Evolutionary conservation across 2,888 invertebrate species (phyloP).

Genomic region (Oscheius sp.): DNA sequence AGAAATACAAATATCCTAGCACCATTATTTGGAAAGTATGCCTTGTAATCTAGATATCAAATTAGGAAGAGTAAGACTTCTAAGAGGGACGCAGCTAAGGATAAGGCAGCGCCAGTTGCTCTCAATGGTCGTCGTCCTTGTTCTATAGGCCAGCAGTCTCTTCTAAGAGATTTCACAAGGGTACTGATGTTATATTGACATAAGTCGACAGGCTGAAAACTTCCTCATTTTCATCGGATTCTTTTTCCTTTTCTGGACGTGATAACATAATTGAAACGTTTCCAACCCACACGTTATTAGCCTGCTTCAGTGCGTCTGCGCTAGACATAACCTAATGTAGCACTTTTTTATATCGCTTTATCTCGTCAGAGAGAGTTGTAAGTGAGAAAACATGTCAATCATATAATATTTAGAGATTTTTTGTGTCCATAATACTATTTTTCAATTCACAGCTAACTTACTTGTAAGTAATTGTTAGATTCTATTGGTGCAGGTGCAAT

Average conservation of each 20-base stretch:
- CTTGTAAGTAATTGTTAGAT: slow-evolving; percentile 10
- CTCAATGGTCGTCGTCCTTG: slow-evolving; percentile 92
- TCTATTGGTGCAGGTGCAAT: not conserved
- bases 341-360: too few species aligned
- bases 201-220: slow-evolving; percentile 68
- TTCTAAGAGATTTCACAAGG: slow-evolving; percentile 82
- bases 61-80: slow-evolving; percentile 76
- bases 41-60: slow-evolving; percentile 72
- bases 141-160: slow-evolving; percentile 83
- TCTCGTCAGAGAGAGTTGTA: too few species aligned
- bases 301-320: slow-evolving; percentile 4
- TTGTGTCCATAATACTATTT: too few species aligned
- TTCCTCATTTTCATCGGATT: not conserved
- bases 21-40: slow-evolving; percentile 95
- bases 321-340: not conserved
- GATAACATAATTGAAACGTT: not conserved
- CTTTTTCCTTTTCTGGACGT: not conserved
- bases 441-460: too few species aligned
- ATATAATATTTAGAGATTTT: too few species aligned
- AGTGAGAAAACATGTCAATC: too few species aligned
- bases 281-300: not conserved
- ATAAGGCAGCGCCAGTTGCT: slow-evolving; percentile 94
- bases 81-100: slow-evolving; percentile 81
- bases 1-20: slow-evolving; percentile 93
- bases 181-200: slow-evolving; percentile 96